Conservation (phyloP, 2,888 invertebrate genomes). For the Polyommatus icarus region DNA sequence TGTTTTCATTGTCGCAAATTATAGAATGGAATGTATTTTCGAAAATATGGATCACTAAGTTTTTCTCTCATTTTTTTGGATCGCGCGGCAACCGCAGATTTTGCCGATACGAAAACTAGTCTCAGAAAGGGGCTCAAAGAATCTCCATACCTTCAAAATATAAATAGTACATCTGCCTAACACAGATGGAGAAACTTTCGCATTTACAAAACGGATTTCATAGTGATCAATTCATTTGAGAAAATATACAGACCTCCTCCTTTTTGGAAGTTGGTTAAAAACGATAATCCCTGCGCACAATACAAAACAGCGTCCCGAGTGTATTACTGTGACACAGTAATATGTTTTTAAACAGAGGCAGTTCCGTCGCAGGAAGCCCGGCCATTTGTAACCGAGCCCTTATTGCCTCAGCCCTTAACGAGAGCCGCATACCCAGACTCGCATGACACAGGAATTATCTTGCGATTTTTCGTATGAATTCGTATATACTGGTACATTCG, state of each 20-base stretch:
- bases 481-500: constrained; percentile 9
- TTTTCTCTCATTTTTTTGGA: background rate
- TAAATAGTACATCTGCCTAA: too few relatives aligned
- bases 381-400: constrained; percentile 42
- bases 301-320: background rate
- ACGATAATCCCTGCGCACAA: background rate
- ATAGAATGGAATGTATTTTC: background rate
- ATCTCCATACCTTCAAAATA: background rate
- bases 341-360: constrained; percentile 36
- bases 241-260: too few relatives aligned
- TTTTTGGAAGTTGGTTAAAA: background rate
- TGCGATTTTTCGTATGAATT: constrained; percentile 22
- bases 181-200: too few relatives aligned
- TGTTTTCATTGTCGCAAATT: background rate
- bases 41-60: background rate
- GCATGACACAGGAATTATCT: constrained; percentile 1
- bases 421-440: constrained; percentile 41
- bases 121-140: background rate
- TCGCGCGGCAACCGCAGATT: too few relatives aligned
- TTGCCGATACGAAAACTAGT: background rate
- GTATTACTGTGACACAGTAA: constrained; percentile 25
- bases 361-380: constrained; percentile 40
- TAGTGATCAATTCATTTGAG: too few relatives aligned
- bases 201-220: too few relatives aligned
- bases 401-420: constrained; percentile 45